phyloP scores from a whole-genome alignment of 1,140 invertebrate genomes.

The Hyles euphorbiae region DNA sequence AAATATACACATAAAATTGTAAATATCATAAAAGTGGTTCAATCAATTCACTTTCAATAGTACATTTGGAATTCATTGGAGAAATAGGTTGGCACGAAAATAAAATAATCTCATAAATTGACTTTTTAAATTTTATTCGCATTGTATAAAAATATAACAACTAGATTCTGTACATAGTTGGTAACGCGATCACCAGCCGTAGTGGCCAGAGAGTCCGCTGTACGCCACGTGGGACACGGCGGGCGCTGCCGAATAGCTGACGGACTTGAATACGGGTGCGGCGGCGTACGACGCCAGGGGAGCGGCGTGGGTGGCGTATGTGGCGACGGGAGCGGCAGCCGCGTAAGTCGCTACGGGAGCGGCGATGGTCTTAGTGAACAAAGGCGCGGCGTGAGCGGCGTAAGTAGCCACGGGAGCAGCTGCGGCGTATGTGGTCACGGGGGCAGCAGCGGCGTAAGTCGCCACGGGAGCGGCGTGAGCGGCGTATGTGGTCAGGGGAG shows the following conservation, averaged over 20 bases:
- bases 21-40: neutral
- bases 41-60: neutral
- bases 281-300: constrained; percentile 30
- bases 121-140: constrained; percentile 28
- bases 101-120: constrained; percentile 2
- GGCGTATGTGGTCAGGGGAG: constrained; percentile 26
- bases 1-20: too few relatives aligned
- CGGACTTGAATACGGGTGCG: constrained; percentile 33
- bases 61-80: neutral
- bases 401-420: constrained; percentile 28
- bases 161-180: constrained; percentile 19
- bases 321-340: constrained; percentile 29
- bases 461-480: constrained; percentile 28
- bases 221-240: constrained; percentile 46
- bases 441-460: constrained; percentile 33
- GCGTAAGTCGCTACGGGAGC: constrained; percentile 28
- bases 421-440: constrained; percentile 29
- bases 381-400: constrained; percentile 27
- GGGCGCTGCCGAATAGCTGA: constrained; percentile 42
- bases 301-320: constrained; percentile 28
- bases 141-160: constrained; percentile 31
- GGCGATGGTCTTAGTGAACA: constrained; percentile 29
- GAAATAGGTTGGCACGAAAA: constrained; percentile 3
- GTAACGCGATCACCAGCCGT: constrained; percentile 37
- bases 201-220: constrained; percentile 36